These are phyloP conservation scores for Drosophila macrospina DNA, from an alignment of 2,888 invertebrate species.

Conservation along the genomic window DNA sequence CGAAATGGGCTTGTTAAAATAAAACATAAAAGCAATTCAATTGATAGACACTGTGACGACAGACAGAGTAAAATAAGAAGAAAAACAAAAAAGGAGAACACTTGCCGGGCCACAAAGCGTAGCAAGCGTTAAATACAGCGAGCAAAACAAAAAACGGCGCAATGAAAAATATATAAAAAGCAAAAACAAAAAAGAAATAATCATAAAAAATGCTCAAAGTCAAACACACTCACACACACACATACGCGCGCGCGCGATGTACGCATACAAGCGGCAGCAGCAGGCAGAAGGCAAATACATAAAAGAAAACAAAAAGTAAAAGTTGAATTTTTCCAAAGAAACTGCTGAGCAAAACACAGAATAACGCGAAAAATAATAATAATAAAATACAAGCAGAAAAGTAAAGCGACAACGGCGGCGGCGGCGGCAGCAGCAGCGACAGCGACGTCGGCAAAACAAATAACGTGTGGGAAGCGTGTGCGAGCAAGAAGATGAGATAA, in stretches of 20 bases:
- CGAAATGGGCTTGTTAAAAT: conserved; percentile 32
- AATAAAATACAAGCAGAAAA: conserved; percentile 75
- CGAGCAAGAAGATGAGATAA: conserved; percentile 62
- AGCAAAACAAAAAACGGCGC: conserved; percentile 72
- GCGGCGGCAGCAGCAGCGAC: conserved; percentile 37
- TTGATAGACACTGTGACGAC: conserved; percentile 49
- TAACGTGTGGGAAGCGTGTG: conserved; percentile 67
- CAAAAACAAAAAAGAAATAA: conserved; percentile 59
- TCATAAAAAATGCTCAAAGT: conserved; percentile 73
- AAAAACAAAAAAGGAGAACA: conserved; percentile 44
- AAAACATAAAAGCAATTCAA: conserved; percentile 36
- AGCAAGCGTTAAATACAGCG: conserved; percentile 63
- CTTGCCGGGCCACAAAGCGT: conserved; percentile 55
- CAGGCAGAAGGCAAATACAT: conserved; percentile 61
- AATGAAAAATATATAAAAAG: conserved; percentile 58
- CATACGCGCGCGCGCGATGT: conserved; percentile 27
- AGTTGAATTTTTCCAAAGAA: conserved; percentile 82
- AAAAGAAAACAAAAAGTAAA: conserved; percentile 78
- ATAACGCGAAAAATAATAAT: conserved; percentile 82
- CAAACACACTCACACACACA: conserved; percentile 48
- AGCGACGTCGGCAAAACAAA: conserved; percentile 63
- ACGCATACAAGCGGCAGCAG: conserved; percentile 41
- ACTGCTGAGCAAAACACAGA: conserved; percentile 80
- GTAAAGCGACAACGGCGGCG: conserved; percentile 48
- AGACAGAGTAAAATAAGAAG: conserved; percentile 22